Evolutionary conservation across 2,888 invertebrate genomes (phyloP).

Genomic region (Nebria brevicollis): DNA sequence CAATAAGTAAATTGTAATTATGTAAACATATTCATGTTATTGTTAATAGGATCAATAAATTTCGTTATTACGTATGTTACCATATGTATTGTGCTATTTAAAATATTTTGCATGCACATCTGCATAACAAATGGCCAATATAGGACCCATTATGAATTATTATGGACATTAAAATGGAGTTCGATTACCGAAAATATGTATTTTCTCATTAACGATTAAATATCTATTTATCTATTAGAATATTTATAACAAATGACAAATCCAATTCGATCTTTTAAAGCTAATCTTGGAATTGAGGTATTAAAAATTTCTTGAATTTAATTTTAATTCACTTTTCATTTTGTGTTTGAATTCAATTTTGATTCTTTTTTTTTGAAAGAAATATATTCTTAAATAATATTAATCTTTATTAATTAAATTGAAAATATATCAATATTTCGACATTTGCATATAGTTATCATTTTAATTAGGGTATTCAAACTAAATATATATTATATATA

Average conservation of each 20-base stretch:
- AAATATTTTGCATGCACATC: neutral
- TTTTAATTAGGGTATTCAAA: too few relatives aligned
- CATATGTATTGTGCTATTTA: neutral
- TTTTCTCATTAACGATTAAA: neutral
- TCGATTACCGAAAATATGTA: neutral
- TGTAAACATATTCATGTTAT: neutral
- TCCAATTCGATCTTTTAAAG: too few relatives aligned
- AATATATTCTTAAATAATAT: too few relatives aligned
- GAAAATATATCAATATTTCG: too few relatives aligned
- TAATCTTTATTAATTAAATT: too few relatives aligned
- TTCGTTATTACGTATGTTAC: neutral
- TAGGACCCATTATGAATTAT: neutral
- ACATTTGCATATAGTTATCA: too few relatives aligned
- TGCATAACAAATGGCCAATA: neutral
- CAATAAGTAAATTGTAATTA: neutral
- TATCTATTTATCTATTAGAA: neutral
- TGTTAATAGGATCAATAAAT: neutral
- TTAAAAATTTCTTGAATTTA: too few relatives aligned
- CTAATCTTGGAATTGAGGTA: too few relatives aligned
- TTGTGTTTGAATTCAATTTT: too few relatives aligned
- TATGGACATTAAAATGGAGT: neutral
- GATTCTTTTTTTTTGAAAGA: too few relatives aligned
- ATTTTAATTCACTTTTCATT: too few relatives aligned
- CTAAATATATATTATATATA: too few relatives aligned
- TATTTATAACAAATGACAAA: neutral